Conservation (phyloP, 2,888 invertebrate species). For the Drosophila greeni region DNA sequence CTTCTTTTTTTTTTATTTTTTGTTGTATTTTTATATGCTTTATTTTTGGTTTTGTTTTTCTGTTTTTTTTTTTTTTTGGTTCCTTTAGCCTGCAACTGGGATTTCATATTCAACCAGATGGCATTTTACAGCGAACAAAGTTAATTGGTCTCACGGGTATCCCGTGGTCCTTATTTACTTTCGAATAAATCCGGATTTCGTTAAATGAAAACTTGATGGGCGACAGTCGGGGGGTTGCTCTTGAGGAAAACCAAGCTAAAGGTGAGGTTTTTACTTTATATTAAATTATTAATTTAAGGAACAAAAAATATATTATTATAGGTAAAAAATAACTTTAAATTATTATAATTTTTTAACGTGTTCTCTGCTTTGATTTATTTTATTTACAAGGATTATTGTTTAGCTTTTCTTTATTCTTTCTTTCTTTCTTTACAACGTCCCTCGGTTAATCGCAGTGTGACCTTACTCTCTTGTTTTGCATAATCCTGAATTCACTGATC, state of each 20-base stretch:
- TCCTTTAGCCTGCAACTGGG: conserved; percentile 23
- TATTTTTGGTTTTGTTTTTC: neutral
- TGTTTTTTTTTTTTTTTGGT: conserved; percentile 3
- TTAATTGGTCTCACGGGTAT: conserved; percentile 31
- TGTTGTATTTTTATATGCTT: neutral
- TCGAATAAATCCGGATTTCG: conserved; percentile 34
- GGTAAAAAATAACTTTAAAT: too few species aligned
- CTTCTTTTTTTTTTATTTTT: neutral
- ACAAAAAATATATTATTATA: too few species aligned
- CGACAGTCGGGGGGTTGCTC: neutral
- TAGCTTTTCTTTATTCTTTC: too few species aligned
- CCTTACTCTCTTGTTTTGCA: too few species aligned
- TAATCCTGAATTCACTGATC: too few species aligned
- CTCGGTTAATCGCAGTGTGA: too few species aligned
- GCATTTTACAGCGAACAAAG: conserved; percentile 30
- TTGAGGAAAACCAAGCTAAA: too few species aligned
- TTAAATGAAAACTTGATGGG: conserved; percentile 18
- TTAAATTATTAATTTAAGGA: too few species aligned
- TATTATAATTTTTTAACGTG: too few species aligned
- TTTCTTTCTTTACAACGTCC: too few species aligned
- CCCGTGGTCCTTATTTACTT: conserved; percentile 34
- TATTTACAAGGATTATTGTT: too few species aligned
- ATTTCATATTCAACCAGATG: conserved; percentile 35
- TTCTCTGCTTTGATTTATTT: too few species aligned
- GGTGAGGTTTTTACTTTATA: neutral